Evolutionary conservation across 2,113 vertebrate genomes (phyloP).

Genomic region (Ariopsis seemanni): DNA sequence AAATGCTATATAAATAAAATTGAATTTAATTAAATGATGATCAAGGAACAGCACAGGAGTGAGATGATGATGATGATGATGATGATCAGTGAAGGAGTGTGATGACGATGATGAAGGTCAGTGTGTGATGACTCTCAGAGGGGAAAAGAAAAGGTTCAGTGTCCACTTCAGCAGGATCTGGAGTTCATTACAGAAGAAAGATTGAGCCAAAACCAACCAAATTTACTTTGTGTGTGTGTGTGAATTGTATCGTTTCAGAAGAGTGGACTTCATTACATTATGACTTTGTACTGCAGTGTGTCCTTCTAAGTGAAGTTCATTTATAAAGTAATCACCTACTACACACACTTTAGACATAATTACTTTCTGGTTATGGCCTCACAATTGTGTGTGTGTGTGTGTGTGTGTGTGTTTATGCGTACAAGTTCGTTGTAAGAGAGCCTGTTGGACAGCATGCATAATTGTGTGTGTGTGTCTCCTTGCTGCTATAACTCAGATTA

Average conservation of each 20-base stretch:
- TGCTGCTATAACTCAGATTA: conserved; percentile 51
- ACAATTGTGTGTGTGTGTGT: conserved; percentile 21
- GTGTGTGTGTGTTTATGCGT: conserved; percentile 31
- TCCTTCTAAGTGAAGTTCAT: conserved; percentile 33
- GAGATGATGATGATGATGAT: not conserved
- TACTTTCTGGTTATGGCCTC: conserved; percentile 35
- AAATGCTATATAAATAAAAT: not conserved
- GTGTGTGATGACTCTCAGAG: not conserved
- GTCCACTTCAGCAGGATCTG: not conserved
- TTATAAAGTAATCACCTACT: conserved; percentile 49
- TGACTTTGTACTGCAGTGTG: conserved; percentile 27
- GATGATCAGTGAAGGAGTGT: not conserved
- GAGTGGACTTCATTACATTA: conserved; percentile 13
- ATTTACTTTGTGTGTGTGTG: conserved; percentile 14
- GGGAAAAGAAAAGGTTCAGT: not conserved
- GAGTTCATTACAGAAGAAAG: conserved; percentile 13
- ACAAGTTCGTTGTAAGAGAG: not conserved
- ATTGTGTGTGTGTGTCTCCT: conserved; percentile 33
- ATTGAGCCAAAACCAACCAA: conserved; percentile 5
- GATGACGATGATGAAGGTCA: not conserved
- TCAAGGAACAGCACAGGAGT: not conserved
- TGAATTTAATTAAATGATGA: not conserved
- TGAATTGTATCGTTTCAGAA: not conserved
- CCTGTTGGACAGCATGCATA: not conserved
- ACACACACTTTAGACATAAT: conserved; percentile 45